Evolutionary conservation across 2,797 vertebrate genomes (phyloP), one percentile per base, ranked within the genome.

Genomic region (Bucorvus abyssinicus): DNA sequence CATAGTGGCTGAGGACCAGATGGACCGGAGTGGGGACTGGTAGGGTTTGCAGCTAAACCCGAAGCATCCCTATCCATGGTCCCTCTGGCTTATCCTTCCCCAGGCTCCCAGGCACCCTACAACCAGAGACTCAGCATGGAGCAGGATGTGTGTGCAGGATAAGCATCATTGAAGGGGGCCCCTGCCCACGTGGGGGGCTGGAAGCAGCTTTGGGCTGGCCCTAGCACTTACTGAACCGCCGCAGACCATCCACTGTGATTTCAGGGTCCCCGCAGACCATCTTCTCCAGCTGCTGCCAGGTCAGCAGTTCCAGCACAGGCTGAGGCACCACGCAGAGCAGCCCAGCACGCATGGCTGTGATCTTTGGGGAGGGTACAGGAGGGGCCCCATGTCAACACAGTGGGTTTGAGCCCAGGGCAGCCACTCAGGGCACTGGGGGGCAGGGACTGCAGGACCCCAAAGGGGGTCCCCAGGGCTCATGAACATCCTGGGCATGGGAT

Each of bases 251-350:
- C 91, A 98, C 98, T 0, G 98, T 98, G 96, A 99, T 99, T 95
- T 99, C 98, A 0, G 99, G 98, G 94, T 99, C 98, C 74, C 99
- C 99, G 0, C 99, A 99, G 93, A 99, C 98, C 97, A 98, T 99
- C 97, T 99, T 99, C 94, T 99, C 99, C 81, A 99, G 97, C 93
- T 99, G 98, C 96, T 99, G 99, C 99, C 99, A 99, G 24, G 99
- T 99, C 23, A 99, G 98, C 87, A 99, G 97, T 97, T 99, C 99
- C 92, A 99, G 96, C 87, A 99, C 99, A 1, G 98, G 98, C 97
- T 99, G 99, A 6, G 99, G 99, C 56, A 99, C 98, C 86, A 99
- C 99, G 15, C 98, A 95, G 90, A 99, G 97, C 95, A 99, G 97
- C 63, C 99, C 99, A 0, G 98, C 98, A 95, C 99, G 99, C 95